These are phyloP conservation scores for Meloidogyne exigua DNA, from an alignment of 1,140 invertebrate genomes.

Conservation along the genomic window DNA sequence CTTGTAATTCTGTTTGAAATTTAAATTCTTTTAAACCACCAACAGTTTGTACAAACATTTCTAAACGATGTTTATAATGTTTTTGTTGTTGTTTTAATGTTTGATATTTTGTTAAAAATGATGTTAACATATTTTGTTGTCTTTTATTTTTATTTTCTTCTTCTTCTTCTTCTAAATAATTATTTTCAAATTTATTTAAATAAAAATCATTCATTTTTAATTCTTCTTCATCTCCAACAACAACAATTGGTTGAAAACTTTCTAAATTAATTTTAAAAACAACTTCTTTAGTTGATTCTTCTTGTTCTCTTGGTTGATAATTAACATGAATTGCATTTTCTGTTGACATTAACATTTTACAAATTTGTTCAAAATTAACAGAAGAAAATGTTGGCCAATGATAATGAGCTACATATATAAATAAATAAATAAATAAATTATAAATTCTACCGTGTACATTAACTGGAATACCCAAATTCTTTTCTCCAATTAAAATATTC, in stretches of 20 bases:
- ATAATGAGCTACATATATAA: not conserved
- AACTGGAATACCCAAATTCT: conserved; percentile 18
- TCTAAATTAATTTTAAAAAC: conserved; percentile 14
- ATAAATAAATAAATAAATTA: not conserved
- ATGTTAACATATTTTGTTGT: conserved; percentile 20
- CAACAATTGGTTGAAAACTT: conserved; percentile 38
- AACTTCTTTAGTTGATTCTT: conserved; percentile 32
- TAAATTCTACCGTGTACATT: conserved; percentile 18
- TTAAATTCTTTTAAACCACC: conserved; percentile 24
- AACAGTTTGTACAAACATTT: conserved; percentile 26
- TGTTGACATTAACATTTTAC: conserved; percentile 39
- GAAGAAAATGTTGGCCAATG: conserved; percentile 18
- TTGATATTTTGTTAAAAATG: conserved; percentile 22
- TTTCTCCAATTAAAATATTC: conserved; percentile 9
- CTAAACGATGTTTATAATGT: conserved; percentile 35
- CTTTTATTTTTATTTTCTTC: conserved; percentile 28
- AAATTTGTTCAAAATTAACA: conserved; percentile 29
- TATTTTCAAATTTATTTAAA: conserved; percentile 18
- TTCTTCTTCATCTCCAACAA: not conserved
- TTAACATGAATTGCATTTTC: conserved; percentile 44
- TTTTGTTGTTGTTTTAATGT: conserved; percentile 7
- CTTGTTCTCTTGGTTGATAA: conserved; percentile 31
- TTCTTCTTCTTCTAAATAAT: not conserved
- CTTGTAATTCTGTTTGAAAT: conserved; percentile 30
- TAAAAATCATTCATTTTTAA: conserved; percentile 34